Evolutionary conservation across 2,888 invertebrate species (phyloP).

Genomic region (Machimus rusticus): DNA sequence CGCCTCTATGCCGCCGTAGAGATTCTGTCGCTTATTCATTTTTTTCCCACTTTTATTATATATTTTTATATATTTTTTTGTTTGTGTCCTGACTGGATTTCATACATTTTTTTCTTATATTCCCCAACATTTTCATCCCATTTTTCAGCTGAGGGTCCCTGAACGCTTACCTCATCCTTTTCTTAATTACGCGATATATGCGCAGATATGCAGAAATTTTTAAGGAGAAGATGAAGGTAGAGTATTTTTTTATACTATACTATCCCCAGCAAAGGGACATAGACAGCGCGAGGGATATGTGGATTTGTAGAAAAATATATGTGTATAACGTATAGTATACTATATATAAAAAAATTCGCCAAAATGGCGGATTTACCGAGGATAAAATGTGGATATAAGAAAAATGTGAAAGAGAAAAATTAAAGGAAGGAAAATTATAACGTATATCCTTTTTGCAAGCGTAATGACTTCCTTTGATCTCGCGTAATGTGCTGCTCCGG

Average conservation of each 20-base stretch:
- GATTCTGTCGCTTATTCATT: not conserved
- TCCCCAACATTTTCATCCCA: not conserved
- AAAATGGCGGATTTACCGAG: constrained; percentile 39
- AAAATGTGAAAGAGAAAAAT: constrained; percentile 37
- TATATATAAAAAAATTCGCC: constrained; percentile 13
- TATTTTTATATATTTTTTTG: not conserved
- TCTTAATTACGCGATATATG: constrained; percentile 34
- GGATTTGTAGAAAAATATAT: not conserved
- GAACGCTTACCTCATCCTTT: constrained; percentile 23
- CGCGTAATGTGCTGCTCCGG: constrained; percentile 17
- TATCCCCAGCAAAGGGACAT: not conserved
- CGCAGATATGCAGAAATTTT: constrained; percentile 39
- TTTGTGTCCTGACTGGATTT: not conserved
- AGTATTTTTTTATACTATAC: not conserved
- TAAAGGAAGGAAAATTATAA: constrained; percentile 41
- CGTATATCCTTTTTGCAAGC: constrained; percentile 42
- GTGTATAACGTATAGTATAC: not conserved
- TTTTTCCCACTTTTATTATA: not conserved
- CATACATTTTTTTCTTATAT: not conserved
- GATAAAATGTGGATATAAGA: constrained; percentile 30
- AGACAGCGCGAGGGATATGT: not conserved
- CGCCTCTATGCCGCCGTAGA: not conserved
- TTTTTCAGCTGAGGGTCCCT: not conserved
- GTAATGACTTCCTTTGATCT: constrained; percentile 45
- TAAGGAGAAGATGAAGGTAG: constrained; percentile 35